These are phyloP conservation scores for Lepus townsendii DNA, from an alignment of 2,797 vertebrate genomes.

Conservation along the genomic window DNA sequence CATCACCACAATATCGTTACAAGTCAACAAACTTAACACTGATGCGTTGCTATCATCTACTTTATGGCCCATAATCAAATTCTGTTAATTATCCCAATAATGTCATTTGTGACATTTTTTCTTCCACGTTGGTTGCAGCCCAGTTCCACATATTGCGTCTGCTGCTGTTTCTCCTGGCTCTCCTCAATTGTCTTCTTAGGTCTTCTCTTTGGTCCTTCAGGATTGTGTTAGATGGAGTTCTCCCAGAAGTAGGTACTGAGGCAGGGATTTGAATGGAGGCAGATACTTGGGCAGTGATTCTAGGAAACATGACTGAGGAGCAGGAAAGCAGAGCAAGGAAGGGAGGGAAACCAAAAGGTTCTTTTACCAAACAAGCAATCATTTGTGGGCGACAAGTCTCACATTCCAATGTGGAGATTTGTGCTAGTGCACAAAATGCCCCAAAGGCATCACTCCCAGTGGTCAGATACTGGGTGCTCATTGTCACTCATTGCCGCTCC, in stretches of 20 bases:
- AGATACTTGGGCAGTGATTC: background rate
- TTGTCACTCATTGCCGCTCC: too few relatives aligned
- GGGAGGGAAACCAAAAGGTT: background rate
- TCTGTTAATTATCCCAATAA: background rate
- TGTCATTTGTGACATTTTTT: background rate
- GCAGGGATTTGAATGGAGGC: background rate
- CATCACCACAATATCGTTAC: background rate
- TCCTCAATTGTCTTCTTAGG: rapidly evolving
- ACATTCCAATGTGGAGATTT: background rate
- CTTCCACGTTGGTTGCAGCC: too few relatives aligned
- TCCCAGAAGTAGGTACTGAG: background rate
- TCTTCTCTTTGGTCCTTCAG: background rate
- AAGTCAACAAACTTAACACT: background rate
- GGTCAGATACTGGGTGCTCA: background rate
- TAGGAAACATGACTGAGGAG: background rate
- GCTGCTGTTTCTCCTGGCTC: rapidly evolving
- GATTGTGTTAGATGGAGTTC: background rate
- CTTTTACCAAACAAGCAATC: background rate
- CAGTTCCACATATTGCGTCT: too few relatives aligned
- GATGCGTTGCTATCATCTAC: background rate
- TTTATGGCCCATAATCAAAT: background rate
- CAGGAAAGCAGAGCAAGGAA: background rate
- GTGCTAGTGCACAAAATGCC: background rate
- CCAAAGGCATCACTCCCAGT: background rate
- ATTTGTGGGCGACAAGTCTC: too few relatives aligned